phyloP scores from a whole-genome alignment of 2,113 vertebrate species.

The Galeopterus variegatus region DNA sequence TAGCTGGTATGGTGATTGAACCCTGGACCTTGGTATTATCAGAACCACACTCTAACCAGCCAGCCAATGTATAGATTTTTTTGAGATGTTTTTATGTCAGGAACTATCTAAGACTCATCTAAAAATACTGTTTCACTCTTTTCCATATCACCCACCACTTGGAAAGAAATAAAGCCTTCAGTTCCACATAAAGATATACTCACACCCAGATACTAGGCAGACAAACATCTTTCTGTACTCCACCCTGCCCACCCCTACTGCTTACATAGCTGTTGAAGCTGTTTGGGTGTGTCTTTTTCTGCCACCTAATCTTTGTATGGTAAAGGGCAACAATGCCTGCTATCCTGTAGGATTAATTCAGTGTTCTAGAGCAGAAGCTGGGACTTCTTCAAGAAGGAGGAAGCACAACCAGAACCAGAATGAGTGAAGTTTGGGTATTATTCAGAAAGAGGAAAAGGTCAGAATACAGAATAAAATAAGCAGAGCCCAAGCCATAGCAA shows the following conservation, averaged over 20 bases:
- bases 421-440: not conserved
- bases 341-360: not conserved
- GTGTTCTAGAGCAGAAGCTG: not conserved
- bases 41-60: too few relatives aligned
- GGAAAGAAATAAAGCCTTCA: constrained; percentile 39
- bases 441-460: not conserved
- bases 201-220: constrained; percentile 74
- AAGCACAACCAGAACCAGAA: not conserved
- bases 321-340: not conserved
- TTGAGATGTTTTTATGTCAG: constrained; percentile 28
- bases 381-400: not conserved
- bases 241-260: constrained; percentile 48
- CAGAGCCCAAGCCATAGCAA: not conserved
- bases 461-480: not conserved
- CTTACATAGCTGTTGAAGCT: constrained; percentile 39
- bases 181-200: not conserved
- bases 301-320: not conserved
- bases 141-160: not conserved
- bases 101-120: constrained; percentile 25
- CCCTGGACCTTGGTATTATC: too few relatives aligned
- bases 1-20: too few relatives aligned
- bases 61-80: not conserved
- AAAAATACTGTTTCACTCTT: constrained; percentile 27
- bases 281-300: constrained; percentile 70
- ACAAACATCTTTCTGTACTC: constrained; percentile 54